Percentiles rank a stretch among this genome's conserved stretches.
Conservation (phyloP, 92 coral and sea anemone genomes). For the Phenganax subtilis region DNA sequence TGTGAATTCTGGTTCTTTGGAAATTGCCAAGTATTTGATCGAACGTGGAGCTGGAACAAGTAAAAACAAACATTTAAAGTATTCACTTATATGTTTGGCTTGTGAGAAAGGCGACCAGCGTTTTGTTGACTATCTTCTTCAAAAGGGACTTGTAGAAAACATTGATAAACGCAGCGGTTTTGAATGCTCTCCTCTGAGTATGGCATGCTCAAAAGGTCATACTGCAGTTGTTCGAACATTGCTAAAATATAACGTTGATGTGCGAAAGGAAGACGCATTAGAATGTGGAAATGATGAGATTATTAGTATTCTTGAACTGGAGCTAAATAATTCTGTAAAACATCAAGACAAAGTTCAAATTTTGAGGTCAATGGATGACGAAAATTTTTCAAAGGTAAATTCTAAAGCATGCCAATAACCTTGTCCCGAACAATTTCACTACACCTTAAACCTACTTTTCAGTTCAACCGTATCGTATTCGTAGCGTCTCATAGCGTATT, state of each 20-base stretch:
- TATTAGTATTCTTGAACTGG: neutral
- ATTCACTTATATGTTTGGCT: no score
- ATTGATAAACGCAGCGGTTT: neutral
- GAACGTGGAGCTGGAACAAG: no score
- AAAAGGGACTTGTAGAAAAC: neutral
- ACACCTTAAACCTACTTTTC: no score
- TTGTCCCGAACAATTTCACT: no score
- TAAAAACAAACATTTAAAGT: no score
- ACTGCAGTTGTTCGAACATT: constrained; percentile 7
- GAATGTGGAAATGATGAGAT: constrained; percentile 1
- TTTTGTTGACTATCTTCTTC: no score
- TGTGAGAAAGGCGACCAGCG: no score
- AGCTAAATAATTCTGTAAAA: constrained; percentile 2
- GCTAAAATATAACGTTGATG: constrained; percentile 1
- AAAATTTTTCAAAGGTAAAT: constrained; percentile 1
- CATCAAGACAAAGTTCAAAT: neutral
- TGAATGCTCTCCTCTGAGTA: neutral
- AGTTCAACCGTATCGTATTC: no score
- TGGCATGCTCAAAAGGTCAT: neutral
- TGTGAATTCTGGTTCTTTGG: no score
- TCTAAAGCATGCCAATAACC: no score
- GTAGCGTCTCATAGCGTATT: no score
- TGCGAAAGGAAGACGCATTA: neutral
- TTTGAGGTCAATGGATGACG: neutral
- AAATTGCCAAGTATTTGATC: no score